Percentiles rank a stretch among this genome's conserved stretches.
Conservation (phyloP, 2,888 invertebrate genomes). For the Leucophenga montana region DNA sequence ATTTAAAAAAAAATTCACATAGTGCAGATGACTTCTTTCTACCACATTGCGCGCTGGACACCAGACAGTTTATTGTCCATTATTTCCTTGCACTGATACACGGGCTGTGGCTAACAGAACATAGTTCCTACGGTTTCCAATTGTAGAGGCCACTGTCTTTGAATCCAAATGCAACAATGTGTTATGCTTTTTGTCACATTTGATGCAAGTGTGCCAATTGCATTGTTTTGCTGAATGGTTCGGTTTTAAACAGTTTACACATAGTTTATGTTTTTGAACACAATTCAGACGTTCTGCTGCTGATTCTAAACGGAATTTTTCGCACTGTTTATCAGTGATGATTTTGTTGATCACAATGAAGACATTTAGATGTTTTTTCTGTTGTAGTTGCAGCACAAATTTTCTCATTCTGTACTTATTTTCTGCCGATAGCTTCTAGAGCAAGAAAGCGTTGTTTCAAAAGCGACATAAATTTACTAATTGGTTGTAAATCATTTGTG, state of each 20-base stretch:
- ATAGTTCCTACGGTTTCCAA: neutral
- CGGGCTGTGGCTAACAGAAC: slow-evolving; percentile 14
- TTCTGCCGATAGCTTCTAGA: too few relatives aligned
- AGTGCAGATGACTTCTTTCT: slow-evolving; percentile 34
- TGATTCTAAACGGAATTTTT: too few relatives aligned
- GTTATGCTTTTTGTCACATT: neutral
- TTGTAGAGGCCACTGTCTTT: neutral
- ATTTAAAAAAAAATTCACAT: neutral
- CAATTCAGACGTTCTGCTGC: too few relatives aligned
- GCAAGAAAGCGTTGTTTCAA: too few relatives aligned
- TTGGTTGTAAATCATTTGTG: too few relatives aligned
- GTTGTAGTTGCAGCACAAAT: too few relatives aligned
- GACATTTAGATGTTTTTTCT: too few relatives aligned
- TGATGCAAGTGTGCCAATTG: too few relatives aligned
- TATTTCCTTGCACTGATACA: slow-evolving; percentile 15
- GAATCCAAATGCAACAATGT: neutral
- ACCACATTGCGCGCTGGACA: slow-evolving; percentile 95
- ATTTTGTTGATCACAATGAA: too few relatives aligned
- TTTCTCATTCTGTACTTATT: too few relatives aligned
- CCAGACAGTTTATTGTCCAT: slow-evolving; percentile 81
- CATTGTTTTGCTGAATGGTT: neutral
- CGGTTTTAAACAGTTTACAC: neutral
- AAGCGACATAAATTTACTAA: too few relatives aligned
- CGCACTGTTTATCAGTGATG: too few relatives aligned
- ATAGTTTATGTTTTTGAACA: neutral